phyloP scores from a whole-genome alignment of 2,888 invertebrate genomes.

The Siphonodentalium dalli region DNA sequence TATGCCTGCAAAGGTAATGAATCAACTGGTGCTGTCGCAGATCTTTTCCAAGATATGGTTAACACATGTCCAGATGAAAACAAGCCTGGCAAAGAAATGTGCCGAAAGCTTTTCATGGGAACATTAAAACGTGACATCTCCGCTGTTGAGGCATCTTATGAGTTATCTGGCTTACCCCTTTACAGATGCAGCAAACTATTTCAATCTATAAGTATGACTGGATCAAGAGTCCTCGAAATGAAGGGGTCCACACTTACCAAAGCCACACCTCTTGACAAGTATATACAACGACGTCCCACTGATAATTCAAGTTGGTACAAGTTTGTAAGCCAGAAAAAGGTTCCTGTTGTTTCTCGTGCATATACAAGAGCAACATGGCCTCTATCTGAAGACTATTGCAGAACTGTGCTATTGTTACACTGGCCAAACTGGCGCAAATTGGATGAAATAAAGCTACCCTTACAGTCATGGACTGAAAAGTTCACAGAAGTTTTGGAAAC shows the following conservation, averaged over 20 bases:
- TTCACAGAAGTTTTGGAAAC: constrained; percentile 6
- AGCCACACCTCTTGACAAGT: constrained; percentile 17
- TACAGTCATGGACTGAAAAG: constrained; percentile 6
- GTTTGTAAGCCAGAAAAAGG: too few relatives aligned
- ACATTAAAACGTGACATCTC: constrained; percentile 24
- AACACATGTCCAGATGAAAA: too few relatives aligned
- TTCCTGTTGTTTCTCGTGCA: too few relatives aligned
- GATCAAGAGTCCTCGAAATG: constrained; percentile 7
- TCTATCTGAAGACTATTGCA: constrained; percentile 16
- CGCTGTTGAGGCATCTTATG: constrained; percentile 15
- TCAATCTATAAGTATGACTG: constrained; percentile 20
- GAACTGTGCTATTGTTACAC: constrained; percentile 13
- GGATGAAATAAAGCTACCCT: constrained; percentile 16
- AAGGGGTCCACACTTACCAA: constrained; percentile 1
- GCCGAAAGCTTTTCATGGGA: constrained; percentile 17
- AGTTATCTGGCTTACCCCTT: constrained; percentile 11
- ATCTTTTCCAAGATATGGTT: too few relatives aligned
- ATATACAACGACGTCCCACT: constrained; percentile 6
- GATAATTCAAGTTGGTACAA: too few relatives aligned
- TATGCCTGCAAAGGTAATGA: too few relatives aligned
- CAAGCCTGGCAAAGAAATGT: constrained; percentile 7
- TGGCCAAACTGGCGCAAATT: constrained; percentile 24
- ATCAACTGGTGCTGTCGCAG: too few relatives aligned
- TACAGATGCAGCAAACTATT: constrained; percentile 17
- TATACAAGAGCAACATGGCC: constrained; percentile 24